Percentiles rank a stretch among this genome's conserved stretches.
phyloP scores from a whole-genome alignment of 1,140 invertebrate genomes.

The Drosophila sp. region DNA sequence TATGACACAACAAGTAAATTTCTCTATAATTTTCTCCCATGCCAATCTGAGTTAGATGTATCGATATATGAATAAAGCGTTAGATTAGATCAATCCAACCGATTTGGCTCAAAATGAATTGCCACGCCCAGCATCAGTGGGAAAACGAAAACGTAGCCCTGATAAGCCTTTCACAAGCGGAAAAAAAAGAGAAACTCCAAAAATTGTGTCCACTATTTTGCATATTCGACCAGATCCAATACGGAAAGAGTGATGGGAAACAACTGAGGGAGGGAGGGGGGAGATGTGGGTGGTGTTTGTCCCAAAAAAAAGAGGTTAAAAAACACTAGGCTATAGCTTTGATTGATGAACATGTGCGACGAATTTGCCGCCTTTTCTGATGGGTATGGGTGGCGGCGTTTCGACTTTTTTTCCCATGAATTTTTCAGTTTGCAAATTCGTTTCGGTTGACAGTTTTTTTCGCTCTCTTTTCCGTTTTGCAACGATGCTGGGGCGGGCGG shows the following conservation, averaged over 20 bases:
- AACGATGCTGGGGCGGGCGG: not conserved
- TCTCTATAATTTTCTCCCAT: too few species aligned
- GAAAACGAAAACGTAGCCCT: not conserved
- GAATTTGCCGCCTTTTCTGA: conserved; percentile 43
- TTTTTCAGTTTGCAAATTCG: conserved; percentile 42
- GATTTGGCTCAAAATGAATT: not conserved
- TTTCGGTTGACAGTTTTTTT: conserved; percentile 65
- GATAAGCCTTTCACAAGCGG: not conserved
- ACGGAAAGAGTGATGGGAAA: conserved; percentile 25
- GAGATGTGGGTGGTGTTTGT: not conserved
- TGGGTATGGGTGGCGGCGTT: not conserved
- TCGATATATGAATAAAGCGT: not conserved
- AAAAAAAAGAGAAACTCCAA: not conserved
- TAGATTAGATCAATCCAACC: not conserved
- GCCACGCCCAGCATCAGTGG: not conserved
- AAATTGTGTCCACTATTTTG: conserved; percentile 32
- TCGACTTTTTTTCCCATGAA: conserved; percentile 26
- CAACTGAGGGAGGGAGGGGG: not conserved
- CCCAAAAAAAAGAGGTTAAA: not conserved
- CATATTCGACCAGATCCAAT: conserved; percentile 48
- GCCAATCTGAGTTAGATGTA: too few species aligned
- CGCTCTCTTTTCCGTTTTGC: conserved; percentile 10
- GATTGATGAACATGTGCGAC: conserved; percentile 77
- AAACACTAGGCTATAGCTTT: conserved; percentile 59
- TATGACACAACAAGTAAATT: too few species aligned